Conservation (phyloP, 2,888 invertebrate genomes). For the Euclidia mi region DNA sequence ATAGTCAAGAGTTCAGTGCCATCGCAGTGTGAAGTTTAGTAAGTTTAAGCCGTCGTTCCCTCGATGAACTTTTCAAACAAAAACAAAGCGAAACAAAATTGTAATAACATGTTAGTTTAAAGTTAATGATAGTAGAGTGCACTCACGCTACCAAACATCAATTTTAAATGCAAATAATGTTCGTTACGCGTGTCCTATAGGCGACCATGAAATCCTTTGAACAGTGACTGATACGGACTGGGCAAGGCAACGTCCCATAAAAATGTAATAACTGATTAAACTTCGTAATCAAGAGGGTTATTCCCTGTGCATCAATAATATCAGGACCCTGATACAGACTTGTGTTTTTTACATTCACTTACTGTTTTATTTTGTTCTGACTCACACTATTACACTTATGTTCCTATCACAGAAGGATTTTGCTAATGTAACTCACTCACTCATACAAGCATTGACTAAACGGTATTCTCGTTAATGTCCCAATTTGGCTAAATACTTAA, state of each 20-base stretch:
- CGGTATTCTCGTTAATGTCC: no score
- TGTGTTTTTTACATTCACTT: no score
- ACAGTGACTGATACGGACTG: conserved; percentile 19
- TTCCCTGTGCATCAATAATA: background rate
- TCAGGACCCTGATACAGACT: no score
- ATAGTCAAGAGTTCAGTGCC: background rate
- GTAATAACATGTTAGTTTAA: conserved; percentile 7
- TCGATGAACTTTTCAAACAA: conserved; percentile 1
- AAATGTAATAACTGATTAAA: conserved; percentile 27
- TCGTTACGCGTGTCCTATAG: conserved; percentile 19
- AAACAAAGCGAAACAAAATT: conserved; percentile 5
- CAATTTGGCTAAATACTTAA: no score
- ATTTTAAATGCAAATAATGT: conserved; percentile 42
- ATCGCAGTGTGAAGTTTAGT: background rate
- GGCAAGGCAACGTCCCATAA: conserved; percentile 11
- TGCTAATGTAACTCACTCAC: no score
- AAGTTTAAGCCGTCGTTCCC: background rate
- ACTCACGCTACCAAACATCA: conserved; percentile 24
- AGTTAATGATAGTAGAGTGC: conserved; percentile 14
- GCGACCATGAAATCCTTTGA: conserved; percentile 37
- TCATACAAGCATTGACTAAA: no score
- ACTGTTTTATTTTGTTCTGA: no score
- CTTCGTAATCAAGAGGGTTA: conserved; percentile 5
- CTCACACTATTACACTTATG: no score
- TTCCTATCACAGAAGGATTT: no score